phyloP scores from a whole-genome alignment of 2,888 invertebrate genomes.

The Mesopsocus fuscifrons region DNA sequence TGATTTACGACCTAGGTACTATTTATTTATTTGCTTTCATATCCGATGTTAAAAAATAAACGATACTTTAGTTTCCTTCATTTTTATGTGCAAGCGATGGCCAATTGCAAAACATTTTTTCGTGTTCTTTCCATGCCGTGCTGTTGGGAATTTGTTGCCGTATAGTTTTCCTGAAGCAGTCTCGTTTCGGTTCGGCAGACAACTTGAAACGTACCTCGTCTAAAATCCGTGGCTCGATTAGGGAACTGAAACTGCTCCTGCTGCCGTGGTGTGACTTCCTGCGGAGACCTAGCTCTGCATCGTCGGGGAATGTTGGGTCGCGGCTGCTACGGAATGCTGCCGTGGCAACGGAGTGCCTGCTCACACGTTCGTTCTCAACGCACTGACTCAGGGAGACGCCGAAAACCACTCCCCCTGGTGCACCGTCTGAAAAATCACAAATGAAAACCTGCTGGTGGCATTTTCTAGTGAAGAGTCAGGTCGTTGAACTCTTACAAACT shows the following conservation, averaged over 20 bases:
- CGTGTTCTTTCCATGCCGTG: too few species aligned
- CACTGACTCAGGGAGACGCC: slow-evolving; percentile 71
- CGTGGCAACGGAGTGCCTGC: neutral
- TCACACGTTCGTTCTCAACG: slow-evolving; percentile 53
- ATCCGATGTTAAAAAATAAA: too few species aligned
- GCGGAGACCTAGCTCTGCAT: slow-evolving; percentile 24
- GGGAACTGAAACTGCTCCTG: slow-evolving; percentile 52
- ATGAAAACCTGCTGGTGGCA: neutral
- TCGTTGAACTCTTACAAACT: too few species aligned
- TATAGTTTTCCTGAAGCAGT: too few species aligned
- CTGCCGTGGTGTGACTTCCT: slow-evolving; percentile 34
- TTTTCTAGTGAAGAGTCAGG: slow-evolving; percentile 15
- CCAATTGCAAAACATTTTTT: too few species aligned
- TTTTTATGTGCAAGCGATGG: too few species aligned
- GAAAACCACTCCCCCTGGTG: slow-evolving; percentile 47
- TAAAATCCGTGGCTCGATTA: slow-evolving; percentile 31
- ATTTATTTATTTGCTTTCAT: too few species aligned
- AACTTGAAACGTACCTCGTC: slow-evolving; percentile 46
- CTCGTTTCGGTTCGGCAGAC: too few species aligned
- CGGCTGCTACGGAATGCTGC: neutral
- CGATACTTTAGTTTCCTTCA: too few species aligned
- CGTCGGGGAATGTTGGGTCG: slow-evolving; percentile 20
- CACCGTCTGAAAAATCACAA: slow-evolving; percentile 14
- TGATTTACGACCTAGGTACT: too few species aligned
- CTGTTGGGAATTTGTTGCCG: too few species aligned